These are phyloP conservation scores for Murina feae DNA, from an alignment of 2,113 vertebrate genomes.

Conservation along the genomic window DNA sequence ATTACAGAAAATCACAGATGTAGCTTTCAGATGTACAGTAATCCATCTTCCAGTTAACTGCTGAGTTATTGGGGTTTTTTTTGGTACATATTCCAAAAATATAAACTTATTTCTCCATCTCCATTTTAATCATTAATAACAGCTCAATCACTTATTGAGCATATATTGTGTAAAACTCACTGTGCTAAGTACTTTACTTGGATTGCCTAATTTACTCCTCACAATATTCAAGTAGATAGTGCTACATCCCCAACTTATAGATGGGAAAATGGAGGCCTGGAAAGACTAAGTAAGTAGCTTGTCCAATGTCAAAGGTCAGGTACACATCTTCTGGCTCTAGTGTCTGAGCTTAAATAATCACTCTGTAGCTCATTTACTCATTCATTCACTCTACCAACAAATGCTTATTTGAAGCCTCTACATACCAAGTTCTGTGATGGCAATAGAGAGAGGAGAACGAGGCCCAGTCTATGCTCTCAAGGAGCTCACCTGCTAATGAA, in stretches of 20 bases:
- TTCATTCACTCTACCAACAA: neutral
- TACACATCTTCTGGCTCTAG: neutral
- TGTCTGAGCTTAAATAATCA: neutral
- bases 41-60: neutral
- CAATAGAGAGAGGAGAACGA: neutral
- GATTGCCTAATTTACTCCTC: neutral
- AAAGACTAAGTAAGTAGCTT: neutral
- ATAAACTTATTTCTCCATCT: neutral
- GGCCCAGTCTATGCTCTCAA: neutral
- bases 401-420: neutral
- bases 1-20: neutral
- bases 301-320: neutral
- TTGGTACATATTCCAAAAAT: neutral
- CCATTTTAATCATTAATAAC: neutral
- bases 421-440: neutral
- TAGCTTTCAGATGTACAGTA: neutral
- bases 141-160: neutral
- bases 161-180: neutral
- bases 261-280: neutral
- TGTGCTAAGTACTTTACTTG: neutral
- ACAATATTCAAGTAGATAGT: neutral
- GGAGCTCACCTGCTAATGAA: neutral
- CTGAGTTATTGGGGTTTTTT: neutral
- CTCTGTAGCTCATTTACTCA: neutral
- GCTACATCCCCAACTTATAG: neutral